phyloP scores from a whole-genome alignment of 37 sponge, comb jelly and placozoan genomes.

The Spongilla lacustris region DNA sequence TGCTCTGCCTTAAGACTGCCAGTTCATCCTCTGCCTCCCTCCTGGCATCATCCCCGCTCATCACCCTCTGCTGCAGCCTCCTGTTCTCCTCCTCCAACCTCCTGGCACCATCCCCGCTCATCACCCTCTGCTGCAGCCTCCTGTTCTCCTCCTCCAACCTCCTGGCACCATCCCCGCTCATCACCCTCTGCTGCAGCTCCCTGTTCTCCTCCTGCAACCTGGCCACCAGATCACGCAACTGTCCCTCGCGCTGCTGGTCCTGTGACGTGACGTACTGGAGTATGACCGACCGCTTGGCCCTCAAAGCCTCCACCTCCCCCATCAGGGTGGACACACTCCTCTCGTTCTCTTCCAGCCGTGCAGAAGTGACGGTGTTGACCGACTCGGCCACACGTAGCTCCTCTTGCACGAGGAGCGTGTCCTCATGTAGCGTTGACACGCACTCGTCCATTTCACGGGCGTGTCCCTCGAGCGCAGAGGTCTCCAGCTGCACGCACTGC shows the following conservation, averaged over 20 bases:
- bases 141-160: neutral
- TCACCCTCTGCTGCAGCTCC: slow-evolving; percentile 7
- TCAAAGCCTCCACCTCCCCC: slow-evolving; percentile 56
- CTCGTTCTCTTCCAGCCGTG: slow-evolving; percentile 33
- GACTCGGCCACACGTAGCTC: neutral
- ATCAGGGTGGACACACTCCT: slow-evolving; percentile 17
- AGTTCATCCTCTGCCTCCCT: neutral
- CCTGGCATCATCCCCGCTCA: neutral
- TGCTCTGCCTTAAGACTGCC: neutral
- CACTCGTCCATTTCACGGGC: too few relatives aligned
- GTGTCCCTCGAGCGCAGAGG: too few relatives aligned
- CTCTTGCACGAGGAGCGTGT: slow-evolving; percentile 2
- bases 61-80: too few relatives aligned
- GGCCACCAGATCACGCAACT: neutral
- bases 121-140: too few relatives aligned
- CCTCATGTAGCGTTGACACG: slow-evolving; percentile 10
- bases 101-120: neutral
- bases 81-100: neutral
- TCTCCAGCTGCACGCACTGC: too few relatives aligned
- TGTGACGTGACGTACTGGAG: slow-evolving; percentile 2
- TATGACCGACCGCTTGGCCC: slow-evolving; percentile 39
- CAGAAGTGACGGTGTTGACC: neutral
- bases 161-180: neutral
- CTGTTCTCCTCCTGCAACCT: slow-evolving; percentile 15
- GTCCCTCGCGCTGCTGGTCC: slow-evolving; percentile 4